Conservation (phyloP, 2,113 vertebrate species). For the Egretta garzetta region DNA sequence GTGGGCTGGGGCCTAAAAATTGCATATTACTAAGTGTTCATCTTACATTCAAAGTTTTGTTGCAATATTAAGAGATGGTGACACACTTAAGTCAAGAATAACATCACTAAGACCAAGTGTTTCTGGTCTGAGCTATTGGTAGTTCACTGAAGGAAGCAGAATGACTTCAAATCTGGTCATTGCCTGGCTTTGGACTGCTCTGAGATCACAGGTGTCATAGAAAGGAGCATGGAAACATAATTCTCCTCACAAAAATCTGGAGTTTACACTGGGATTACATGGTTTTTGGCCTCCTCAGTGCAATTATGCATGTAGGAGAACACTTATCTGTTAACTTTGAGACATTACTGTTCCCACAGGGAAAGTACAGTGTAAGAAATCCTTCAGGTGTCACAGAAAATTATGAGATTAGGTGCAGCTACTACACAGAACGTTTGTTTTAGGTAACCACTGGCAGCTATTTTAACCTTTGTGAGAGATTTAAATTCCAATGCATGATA, state of each 20-base stretch:
- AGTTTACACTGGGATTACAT: neutral
- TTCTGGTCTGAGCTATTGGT: neutral
- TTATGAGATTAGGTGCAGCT: neutral
- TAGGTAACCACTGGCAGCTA: neutral
- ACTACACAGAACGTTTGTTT: neutral
- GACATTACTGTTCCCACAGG: neutral
- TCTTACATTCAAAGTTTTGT: accelerated
- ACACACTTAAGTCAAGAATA: neutral
- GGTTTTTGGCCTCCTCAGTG: neutral
- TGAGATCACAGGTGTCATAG: neutral
- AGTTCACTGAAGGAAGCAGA: neutral
- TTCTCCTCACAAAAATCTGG: neutral
- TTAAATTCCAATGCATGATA: neutral
- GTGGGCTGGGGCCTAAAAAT: neutral
- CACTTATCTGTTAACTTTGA: neutral
- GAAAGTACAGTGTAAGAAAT: neutral
- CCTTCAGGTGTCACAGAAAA: neutral
- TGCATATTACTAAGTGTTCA: neutral
- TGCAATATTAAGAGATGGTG: neutral
- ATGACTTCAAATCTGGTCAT: neutral
- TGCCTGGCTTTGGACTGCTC: neutral
- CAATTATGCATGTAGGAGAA: neutral
- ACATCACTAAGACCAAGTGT: neutral
- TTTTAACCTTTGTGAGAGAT: neutral
- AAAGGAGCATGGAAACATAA: neutral